phyloP scores from a whole-genome alignment of 2,797 vertebrate genomes.

The Acrossocheilus fasciatus region DNA sequence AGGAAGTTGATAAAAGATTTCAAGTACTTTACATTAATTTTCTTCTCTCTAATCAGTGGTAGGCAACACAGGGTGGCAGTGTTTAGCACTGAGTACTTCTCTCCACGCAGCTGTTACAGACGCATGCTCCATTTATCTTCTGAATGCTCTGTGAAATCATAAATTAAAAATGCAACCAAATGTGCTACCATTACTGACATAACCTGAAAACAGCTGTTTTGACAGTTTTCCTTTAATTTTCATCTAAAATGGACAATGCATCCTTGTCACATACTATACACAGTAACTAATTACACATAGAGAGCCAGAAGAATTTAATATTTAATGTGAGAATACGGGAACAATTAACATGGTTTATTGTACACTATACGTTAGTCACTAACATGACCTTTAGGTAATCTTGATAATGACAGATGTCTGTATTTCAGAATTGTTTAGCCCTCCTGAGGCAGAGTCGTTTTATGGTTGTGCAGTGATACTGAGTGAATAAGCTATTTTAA shows the following conservation, averaged over 20 bases:
- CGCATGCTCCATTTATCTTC: not conserved
- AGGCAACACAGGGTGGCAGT: not conserved
- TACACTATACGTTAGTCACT: not conserved
- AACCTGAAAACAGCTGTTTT: not conserved
- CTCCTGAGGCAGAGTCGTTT: not conserved
- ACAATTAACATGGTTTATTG: not conserved
- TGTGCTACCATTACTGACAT: not conserved
- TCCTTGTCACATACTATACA: not conserved
- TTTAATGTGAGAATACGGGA: not conserved
- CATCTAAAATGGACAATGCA: not conserved
- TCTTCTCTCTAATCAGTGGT: not conserved
- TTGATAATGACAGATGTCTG: not conserved
- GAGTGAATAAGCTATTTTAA: not conserved
- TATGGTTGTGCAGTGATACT: not conserved
- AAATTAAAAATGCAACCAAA: not conserved
- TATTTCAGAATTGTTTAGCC: not conserved
- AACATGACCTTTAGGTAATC: not conserved
- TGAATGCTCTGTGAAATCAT: conserved; percentile 1
- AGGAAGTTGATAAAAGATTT: not conserved
- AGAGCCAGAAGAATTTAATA: not conserved
- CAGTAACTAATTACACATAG: not conserved
- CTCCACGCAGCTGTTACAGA: not conserved
- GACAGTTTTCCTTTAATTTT: not conserved
- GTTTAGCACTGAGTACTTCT: not conserved
- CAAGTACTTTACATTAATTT: not conserved